Base-by-base conservation (phyloP, 2,113 vertebrate species). In the Paedocypris sp. region DNA sequence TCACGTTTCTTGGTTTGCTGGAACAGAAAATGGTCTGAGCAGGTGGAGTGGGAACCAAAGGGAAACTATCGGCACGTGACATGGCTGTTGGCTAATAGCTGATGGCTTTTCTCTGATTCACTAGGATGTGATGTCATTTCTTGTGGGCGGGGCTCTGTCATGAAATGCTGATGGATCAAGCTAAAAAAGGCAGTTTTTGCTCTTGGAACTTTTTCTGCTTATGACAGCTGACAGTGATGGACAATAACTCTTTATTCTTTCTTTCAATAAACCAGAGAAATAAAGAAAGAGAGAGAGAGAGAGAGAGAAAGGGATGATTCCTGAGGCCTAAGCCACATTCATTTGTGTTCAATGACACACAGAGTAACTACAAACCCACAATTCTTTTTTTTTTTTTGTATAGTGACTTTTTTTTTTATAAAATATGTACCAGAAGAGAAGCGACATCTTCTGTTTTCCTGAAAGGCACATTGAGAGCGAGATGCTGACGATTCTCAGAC, bases 281-380 rank as follows among this genome's bases (percentile, higher is more conserved):
- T 1, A 36, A 41, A n/a, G 41, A n/a, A 12, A 41, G 35, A 41
- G 15, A 56, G 52, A 56, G 36, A 41, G 7, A 15, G 15, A 28
- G 10, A 18, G 20, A 16, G 33, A 26, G 52, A 19, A 41, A 41
- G n/a, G 13, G 22, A 39, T 26, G 23, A 47, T 7, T 39, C 26
- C 38, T 13, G 11, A 15, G 33, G 33, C 22, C 51, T 53, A 32
- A 38, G 26, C 33, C 22, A 53, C 25, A 20, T 50, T 11, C n/a
- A 48, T 41, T n/a, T 61, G 43, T 60, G 29, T 42, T 60, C 58
- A 41, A 28, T 57, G 31, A 36, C 31, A 10, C 19, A 35, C 49
- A 35, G 49, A 52, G 22, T 11, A 39, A 18, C 26, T 39, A 15
- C 12, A 22, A 25, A 39, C 33, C 23, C 5, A 3, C n/a, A n/a